Evolutionary conservation across 1,140 invertebrate species (phyloP), one percentile per base, ranked within the genome.

Genomic region (Hormaphis cornu): DNA sequence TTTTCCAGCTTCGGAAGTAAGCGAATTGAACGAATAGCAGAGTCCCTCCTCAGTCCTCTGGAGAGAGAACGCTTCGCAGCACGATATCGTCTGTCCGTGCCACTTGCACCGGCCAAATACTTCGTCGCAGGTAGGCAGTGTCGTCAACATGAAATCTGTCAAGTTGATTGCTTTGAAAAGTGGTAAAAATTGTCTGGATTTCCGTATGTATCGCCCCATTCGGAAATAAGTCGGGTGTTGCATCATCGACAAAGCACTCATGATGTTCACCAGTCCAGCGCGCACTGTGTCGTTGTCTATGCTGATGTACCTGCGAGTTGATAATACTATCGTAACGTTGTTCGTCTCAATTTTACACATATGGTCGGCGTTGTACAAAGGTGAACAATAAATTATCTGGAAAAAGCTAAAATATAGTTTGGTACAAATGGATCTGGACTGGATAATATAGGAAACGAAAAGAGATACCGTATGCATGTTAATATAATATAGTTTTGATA

Each of bases 11-110:
- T 72, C 71, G 3, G 70, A 72, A 33, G 70, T 73, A 1, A 71
- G 37, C 9, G 71, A 74, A 46, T 74, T 76, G 52, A 76, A 75
- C 0, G 73, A 74, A 69, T 74, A 76, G 40, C 75, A 76, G 69
- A 74, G 74, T 69, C 75, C 75, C 52, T 74, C 71, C 46, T 76
- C 74, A 0, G 75, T 74, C 30, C 71, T 66, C 37, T 74, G 72
- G 8, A 74, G 48, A 0, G 72, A 61, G 46, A 75, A 75, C 24
- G 72, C 66, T 9, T 72, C 70, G 12, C 54, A 70, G 37, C 74
- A 75, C n/a, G 73, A 59, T 28, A 73, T 58, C 6, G n/a, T 16
- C 24, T 71, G 33, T 0, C 74, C 74, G 30, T 74, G 72, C 75
- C 75, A 75, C 12, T 70, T 71, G 37, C 75, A 75, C 6, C 63